These are phyloP conservation scores for Zaprionus obscuricornis DNA, from an alignment of 2,888 invertebrate species.

Conservation along the genomic window DNA sequence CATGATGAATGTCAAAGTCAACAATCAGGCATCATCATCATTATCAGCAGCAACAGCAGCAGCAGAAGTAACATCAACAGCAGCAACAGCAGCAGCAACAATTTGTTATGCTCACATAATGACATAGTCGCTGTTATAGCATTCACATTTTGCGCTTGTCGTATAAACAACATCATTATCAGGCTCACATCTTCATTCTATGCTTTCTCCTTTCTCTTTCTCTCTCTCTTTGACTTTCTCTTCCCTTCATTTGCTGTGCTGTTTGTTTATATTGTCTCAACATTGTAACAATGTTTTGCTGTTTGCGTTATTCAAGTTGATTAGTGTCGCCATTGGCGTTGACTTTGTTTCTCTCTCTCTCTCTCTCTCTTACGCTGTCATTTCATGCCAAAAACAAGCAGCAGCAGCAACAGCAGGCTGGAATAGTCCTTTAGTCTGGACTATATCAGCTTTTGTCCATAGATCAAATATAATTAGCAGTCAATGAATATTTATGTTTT, in stretches of 20 bases:
- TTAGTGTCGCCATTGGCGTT: conserved; percentile 53
- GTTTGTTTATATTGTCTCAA: neutral
- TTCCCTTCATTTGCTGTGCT: neutral
- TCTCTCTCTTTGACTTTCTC: neutral
- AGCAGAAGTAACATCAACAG: no score
- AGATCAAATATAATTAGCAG: conserved; percentile 55
- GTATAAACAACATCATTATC: conserved; percentile 48
- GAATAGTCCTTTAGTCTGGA: no score
- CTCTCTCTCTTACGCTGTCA: conserved; percentile 16
- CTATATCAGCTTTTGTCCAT: conserved; percentile 3
- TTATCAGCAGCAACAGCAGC: no score
- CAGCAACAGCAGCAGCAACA: no score
- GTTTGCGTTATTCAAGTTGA: conserved; percentile 50
- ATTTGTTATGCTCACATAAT: conserved; percentile 59
- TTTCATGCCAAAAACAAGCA: conserved; percentile 2
- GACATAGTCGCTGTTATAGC: conserved; percentile 18
- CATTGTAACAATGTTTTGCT: conserved; percentile 12
- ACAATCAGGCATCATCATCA: conserved; percentile 38
- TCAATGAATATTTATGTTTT: conserved; percentile 70
- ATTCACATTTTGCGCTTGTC: no score
- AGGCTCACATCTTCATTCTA: neutral
- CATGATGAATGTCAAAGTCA: conserved; percentile 35
- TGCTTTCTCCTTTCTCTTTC: neutral
- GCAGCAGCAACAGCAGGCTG: conserved; percentile 13
- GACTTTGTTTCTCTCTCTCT: conserved; percentile 24